Percentiles rank a stretch among this genome's conserved stretches.
These are phyloP conservation scores for Palloptera scutellata DNA, from an alignment of 2,888 invertebrate genomes.

Conservation along the genomic window DNA sequence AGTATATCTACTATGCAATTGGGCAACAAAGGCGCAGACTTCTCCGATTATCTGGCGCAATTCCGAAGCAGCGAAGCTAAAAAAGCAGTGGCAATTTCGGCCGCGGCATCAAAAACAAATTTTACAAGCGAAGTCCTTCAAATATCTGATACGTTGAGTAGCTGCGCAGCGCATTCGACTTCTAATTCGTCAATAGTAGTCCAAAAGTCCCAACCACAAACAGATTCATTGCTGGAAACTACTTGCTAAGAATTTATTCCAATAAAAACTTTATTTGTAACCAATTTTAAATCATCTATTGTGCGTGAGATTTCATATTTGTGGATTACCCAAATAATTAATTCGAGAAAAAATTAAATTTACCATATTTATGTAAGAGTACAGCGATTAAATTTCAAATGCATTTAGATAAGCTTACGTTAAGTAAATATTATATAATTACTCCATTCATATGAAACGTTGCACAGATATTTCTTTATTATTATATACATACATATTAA, in stretches of 20 bases:
- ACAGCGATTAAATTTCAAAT: conserved; percentile 1
- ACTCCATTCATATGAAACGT: neutral
- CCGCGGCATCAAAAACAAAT: conserved; percentile 26
- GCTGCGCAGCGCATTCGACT: conserved; percentile 9
- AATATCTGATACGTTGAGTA: neutral
- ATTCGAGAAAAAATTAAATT: conserved; percentile 1
- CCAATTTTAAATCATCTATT: too few species aligned
- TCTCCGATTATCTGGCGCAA: conserved; percentile 49
- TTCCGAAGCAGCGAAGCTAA: conserved; percentile 49
- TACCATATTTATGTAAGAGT: neutral
- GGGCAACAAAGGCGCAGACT: conserved; percentile 39
- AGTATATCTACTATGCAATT: conserved; percentile 18
- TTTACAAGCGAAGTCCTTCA: neutral
- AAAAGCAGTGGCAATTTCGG: conserved; percentile 37
- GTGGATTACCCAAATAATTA: too few species aligned
- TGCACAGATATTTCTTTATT: neutral
- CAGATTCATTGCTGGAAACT: conserved; percentile 61
- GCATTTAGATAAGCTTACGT: conserved; percentile 12
- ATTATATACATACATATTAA: neutral
- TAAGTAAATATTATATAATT: conserved; percentile 1
- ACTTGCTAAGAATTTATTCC: conserved; percentile 52
- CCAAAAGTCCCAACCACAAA: conserved; percentile 45
- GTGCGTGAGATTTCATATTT: too few species aligned
- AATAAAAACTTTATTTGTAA: too few species aligned
- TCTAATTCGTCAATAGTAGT: conserved; percentile 37